Evolutionary conservation across 1,140 invertebrate species (phyloP).

Genomic region (Drosophila willistoni): DNA sequence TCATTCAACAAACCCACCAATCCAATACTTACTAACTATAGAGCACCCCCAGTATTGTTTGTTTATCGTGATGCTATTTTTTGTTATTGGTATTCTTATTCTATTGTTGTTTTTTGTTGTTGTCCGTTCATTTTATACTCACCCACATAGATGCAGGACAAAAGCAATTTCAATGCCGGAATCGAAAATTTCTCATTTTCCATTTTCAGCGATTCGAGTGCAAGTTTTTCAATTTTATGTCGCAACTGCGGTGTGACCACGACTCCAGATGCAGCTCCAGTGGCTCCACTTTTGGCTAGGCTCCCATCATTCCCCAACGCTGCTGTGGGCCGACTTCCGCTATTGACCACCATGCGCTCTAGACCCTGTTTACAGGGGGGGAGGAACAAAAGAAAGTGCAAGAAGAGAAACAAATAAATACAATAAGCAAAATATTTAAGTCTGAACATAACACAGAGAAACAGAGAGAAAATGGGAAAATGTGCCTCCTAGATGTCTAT

Average conservation of each 20-base stretch:
- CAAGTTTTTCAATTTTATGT: slow-evolving; percentile 89
- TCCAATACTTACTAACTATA: not conserved
- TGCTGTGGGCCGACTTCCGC: slow-evolving; percentile 37
- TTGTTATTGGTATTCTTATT: slow-evolving; percentile 41
- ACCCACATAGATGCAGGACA: slow-evolving; percentile 92
- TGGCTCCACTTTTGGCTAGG: slow-evolving; percentile 3
- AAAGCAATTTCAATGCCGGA: slow-evolving; percentile 89
- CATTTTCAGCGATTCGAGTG: slow-evolving; percentile 89
- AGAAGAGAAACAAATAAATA: slow-evolving; percentile 57
- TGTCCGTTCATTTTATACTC: slow-evolving; percentile 51
- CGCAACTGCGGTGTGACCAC: slow-evolving; percentile 83
- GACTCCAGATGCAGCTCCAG: slow-evolving; percentile 25
- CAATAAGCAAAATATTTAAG: slow-evolving; percentile 44
- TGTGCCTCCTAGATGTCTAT: not conserved
- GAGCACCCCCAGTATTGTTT: slow-evolving; percentile 20
- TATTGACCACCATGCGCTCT: slow-evolving; percentile 88
- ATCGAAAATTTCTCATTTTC: slow-evolving; percentile 88
- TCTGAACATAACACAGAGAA: not conserved
- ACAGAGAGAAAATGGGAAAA: not conserved
- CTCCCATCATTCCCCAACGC: slow-evolving; percentile 7
- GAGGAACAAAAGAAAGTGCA: slow-evolving; percentile 16
- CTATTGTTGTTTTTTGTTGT: slow-evolving; percentile 8
- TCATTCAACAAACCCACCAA: not conserved
- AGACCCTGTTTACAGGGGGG: slow-evolving; percentile 85
- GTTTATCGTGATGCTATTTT: slow-evolving; percentile 31